Evolutionary conservation across 1,140 invertebrate species (phyloP).

Genomic region (Conus ventricosus): DNA sequence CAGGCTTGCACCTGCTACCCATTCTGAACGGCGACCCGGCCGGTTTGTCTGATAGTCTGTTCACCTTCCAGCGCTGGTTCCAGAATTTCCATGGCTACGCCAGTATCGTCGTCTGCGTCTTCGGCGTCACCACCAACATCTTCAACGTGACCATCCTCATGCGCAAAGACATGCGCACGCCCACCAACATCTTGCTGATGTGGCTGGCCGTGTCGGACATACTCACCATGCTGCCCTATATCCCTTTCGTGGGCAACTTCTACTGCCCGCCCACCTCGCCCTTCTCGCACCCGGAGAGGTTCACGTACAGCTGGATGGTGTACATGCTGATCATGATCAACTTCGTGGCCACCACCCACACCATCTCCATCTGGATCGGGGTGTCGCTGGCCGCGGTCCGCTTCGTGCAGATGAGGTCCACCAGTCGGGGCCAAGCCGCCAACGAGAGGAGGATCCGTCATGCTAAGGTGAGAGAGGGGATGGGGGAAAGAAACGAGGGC

Average conservation of each 20-base stretch:
- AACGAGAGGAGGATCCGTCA: constrained; percentile 76
- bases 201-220: constrained; percentile 89
- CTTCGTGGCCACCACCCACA: constrained; percentile 89
- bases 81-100: constrained; percentile 82
- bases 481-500: too few species aligned
- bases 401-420: constrained; percentile 83
- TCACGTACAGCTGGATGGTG: constrained; percentile 60
- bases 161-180: constrained; percentile 85
- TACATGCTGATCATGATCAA: constrained; percentile 74
- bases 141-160: constrained; percentile 93
- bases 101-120: constrained; percentile 85
- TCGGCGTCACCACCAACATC: constrained; percentile 91
- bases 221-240: constrained; percentile 91
- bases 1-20: neutral
- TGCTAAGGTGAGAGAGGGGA: constrained; percentile 76
- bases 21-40: neutral
- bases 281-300: constrained; percentile 56
- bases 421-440: constrained; percentile 84
- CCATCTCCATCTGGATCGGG: constrained; percentile 94
- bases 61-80: constrained; percentile 70
- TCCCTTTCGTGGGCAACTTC: constrained; percentile 86
- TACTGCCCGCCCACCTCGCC: constrained; percentile 63
- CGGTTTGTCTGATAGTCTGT: constrained; percentile 35
- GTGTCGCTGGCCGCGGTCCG: constrained; percentile 87
- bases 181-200: constrained; percentile 90